Percentiles rank a stretch among this genome's conserved stretches.
phyloP scores from a whole-genome alignment of 2,888 invertebrate genomes.

The Stenichneumon culpator region DNA sequence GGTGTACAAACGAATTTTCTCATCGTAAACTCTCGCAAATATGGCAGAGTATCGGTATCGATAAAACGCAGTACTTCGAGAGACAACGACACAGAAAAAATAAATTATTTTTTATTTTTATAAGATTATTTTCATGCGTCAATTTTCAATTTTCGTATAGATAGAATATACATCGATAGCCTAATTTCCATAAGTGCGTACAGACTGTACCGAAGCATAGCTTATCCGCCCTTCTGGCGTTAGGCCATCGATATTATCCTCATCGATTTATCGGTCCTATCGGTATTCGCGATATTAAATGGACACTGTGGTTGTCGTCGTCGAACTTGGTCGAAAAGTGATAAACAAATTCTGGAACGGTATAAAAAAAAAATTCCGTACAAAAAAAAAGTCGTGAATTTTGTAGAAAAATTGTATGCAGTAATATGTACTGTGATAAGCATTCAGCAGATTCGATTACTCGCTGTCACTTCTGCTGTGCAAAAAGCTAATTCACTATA shows the following conservation, averaged over 20 bases:
- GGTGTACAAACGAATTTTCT: background rate
- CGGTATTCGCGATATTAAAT: background rate
- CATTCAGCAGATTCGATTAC: background rate
- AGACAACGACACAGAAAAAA: slow-evolving; percentile 19
- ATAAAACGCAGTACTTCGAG: slow-evolving; percentile 14
- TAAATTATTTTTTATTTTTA: background rate
- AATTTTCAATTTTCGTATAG: background rate
- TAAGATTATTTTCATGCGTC: background rate
- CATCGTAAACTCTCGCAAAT: slow-evolving; percentile 4
- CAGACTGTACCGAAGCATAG: background rate
- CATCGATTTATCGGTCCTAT: background rate
- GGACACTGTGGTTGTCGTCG: background rate
- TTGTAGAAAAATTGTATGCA: background rate
- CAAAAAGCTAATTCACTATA: background rate
- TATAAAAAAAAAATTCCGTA: slow-evolving; percentile 1
- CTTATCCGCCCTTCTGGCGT: background rate
- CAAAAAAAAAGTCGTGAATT: background rate
- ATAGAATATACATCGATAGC: background rate
- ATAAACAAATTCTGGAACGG: background rate
- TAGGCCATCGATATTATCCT: background rate
- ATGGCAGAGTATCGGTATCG: slow-evolving; percentile 13
- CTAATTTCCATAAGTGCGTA: background rate
- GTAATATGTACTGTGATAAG: background rate
- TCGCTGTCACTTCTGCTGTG: background rate
- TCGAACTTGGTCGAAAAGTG: background rate